Conservation (phyloP, 2,797 vertebrate genomes). For the Tragelaphus eurycerus region DNA sequence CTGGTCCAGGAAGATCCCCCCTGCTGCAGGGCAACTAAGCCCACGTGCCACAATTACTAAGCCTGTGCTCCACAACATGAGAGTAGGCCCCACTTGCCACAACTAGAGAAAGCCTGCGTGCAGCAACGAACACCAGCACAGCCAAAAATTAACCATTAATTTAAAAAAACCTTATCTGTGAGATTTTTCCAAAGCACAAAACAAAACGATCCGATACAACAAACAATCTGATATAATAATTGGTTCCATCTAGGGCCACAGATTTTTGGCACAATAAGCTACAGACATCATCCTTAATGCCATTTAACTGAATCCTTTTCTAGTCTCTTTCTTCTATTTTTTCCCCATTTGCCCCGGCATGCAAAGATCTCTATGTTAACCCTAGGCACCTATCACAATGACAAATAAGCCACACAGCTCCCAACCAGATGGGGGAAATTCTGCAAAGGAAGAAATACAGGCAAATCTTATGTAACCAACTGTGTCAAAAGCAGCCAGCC, state of each 20-base stretch:
- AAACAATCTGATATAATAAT: not conserved
- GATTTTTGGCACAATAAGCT: not conserved
- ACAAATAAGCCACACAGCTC: not conserved
- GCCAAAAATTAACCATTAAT: not conserved
- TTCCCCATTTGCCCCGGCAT: not conserved
- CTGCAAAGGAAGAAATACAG: not conserved
- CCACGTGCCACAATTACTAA: not conserved
- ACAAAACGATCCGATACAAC: not conserved
- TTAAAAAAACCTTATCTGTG: not conserved
- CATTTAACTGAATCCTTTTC: not conserved
- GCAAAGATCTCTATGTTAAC: not conserved
- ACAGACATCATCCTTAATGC: not conserved
- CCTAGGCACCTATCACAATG: not conserved
- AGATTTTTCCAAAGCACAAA: not conserved
- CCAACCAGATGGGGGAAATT: not conserved
- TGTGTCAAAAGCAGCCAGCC: not conserved
- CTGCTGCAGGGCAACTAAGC: not conserved
- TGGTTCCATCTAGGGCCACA: not conserved
- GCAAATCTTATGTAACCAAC: not conserved
- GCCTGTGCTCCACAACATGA: not conserved
- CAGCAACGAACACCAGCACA: not conserved
- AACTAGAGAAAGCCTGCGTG: not conserved
- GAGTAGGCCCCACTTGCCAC: not conserved
- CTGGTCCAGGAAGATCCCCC: not conserved
- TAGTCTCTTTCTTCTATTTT: not conserved